These are phyloP conservation scores for Drosophila neocordata DNA, from an alignment of 1,140 invertebrate genomes.

Conservation along the genomic window DNA sequence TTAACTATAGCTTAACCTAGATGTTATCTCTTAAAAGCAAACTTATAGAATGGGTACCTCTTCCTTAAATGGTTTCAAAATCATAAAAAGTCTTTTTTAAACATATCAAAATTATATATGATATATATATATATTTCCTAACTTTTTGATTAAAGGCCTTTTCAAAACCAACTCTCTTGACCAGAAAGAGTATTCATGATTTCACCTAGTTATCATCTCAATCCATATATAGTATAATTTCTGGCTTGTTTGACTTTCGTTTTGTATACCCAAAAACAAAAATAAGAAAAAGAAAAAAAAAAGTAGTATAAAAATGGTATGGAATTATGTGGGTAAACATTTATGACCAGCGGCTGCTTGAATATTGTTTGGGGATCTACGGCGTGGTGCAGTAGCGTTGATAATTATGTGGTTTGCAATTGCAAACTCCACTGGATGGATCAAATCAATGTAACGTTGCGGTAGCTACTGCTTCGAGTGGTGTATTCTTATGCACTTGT, in stretches of 20 bases:
- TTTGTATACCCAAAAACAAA: slow-evolving; percentile 34
- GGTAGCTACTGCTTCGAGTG: slow-evolving; percentile 32
- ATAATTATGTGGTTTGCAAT: slow-evolving; percentile 59
- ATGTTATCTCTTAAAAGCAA: no score
- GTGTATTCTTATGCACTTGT: slow-evolving; percentile 22
- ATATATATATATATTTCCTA: no score
- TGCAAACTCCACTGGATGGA: slow-evolving; percentile 29
- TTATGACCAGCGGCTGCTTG: slow-evolving; percentile 71
- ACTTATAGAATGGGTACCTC: no score
- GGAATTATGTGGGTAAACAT: slow-evolving; percentile 79
- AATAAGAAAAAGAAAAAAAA: background rate
- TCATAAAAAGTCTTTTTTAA: no score
- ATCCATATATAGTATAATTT: slow-evolving; percentile 1
- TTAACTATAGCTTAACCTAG: no score
- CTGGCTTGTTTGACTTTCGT: slow-evolving; percentile 73
- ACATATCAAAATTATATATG: no score
- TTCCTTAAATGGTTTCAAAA: no score
- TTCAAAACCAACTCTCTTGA: no score
- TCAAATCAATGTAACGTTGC: slow-evolving; percentile 63
- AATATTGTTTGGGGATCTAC: slow-evolving; percentile 10
- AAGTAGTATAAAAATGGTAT: slow-evolving; percentile 52
- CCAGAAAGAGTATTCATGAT: slow-evolving; percentile 32
- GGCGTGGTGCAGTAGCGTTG: slow-evolving; percentile 65
- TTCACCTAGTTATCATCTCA: slow-evolving; percentile 11
- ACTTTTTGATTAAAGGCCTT: no score